Percentiles rank a stretch among this genome's conserved stretches.
Conservation (phyloP, 1,140 invertebrate genomes). For the Cecropterus lyciades region DNA sequence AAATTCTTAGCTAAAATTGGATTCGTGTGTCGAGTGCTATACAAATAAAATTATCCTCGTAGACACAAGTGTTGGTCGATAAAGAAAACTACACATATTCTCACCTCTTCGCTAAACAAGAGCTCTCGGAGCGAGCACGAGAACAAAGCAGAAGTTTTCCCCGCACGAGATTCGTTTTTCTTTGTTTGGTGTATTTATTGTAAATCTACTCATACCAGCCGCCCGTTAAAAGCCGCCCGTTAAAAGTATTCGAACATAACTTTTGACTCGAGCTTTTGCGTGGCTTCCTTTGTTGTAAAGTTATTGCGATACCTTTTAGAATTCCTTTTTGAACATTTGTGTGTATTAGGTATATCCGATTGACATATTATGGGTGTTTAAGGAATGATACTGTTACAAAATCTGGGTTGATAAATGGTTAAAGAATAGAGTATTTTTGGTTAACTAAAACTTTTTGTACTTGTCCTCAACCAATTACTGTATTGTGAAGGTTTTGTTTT, state of each 20-base stretch:
- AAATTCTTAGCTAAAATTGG: too few species aligned
- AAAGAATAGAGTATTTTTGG: too few species aligned
- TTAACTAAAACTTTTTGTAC: too few species aligned
- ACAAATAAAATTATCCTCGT: conserved; percentile 21
- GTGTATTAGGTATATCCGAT: conserved; percentile 40
- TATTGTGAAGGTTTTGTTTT: too few species aligned
- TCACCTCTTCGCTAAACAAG: conserved; percentile 34
- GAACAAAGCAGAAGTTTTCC: conserved; percentile 79
- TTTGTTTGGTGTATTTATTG: conserved; percentile 84
- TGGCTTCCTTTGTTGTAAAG: conserved; percentile 51
- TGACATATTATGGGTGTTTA: too few species aligned
- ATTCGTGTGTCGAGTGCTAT: too few species aligned
- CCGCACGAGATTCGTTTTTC: conserved; percentile 80
- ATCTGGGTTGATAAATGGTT: too few species aligned
- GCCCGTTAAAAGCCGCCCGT: conserved; percentile 44
- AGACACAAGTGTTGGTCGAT: conserved; percentile 26
- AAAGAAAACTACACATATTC: conserved; percentile 36
- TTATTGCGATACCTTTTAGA: conserved; percentile 46
- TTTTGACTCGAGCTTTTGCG: conserved; percentile 65
- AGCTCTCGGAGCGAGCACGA: conserved; percentile 34
- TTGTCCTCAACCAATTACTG: too few species aligned
- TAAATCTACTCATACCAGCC: conserved; percentile 81
- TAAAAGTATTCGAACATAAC: conserved; percentile 81
- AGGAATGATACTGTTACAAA: too few species aligned
- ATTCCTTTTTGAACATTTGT: conserved; percentile 9